Percentiles rank a stretch among this genome's conserved stretches.
Evolutionary conservation across 2,797 vertebrate species (phyloP).

Genomic region (Chiloscyllium punctatum): DNA sequence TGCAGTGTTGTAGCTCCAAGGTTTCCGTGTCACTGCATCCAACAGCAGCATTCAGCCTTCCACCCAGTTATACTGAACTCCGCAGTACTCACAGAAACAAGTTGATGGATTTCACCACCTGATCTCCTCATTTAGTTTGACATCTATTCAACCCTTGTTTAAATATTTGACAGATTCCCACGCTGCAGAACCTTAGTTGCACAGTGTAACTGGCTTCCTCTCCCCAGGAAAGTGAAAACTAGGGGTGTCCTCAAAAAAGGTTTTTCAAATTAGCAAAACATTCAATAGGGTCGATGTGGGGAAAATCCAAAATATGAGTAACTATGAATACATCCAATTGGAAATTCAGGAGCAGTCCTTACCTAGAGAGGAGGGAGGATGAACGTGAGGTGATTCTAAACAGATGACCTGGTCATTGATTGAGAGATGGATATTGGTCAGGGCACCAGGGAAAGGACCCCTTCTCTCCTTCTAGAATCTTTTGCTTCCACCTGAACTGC

Average conservation of each 20-base stretch:
- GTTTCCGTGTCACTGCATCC: not conserved
- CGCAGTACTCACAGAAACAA: not conserved
- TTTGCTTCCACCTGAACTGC: too few species aligned
- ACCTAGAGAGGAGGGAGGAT: not conserved
- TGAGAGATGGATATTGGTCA: too few species aligned
- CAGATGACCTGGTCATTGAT: too few species aligned
- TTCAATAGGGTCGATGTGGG: not conserved
- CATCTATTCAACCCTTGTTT: not conserved
- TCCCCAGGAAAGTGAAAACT: not conserved
- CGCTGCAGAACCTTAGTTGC: not conserved
- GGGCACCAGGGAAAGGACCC: too few species aligned
- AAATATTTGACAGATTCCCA: not conserved
- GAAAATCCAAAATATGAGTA: not conserved
- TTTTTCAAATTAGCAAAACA: not conserved
- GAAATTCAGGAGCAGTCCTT: not conserved
- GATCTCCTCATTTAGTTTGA: not conserved
- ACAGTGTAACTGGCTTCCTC: not conserved
- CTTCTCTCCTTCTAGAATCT: too few species aligned
- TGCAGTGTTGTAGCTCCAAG: not conserved
- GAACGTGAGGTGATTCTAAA: too few species aligned
- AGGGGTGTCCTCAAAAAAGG: not conserved
- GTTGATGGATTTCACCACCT: not conserved
- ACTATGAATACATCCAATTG: not conserved
- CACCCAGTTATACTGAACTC: not conserved
- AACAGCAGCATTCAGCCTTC: not conserved